Evolutionary conservation across 2,797 vertebrate genomes (phyloP), one percentile per base, ranked within the genome.

Genomic region (Orientallactaga sibirica): DNA sequence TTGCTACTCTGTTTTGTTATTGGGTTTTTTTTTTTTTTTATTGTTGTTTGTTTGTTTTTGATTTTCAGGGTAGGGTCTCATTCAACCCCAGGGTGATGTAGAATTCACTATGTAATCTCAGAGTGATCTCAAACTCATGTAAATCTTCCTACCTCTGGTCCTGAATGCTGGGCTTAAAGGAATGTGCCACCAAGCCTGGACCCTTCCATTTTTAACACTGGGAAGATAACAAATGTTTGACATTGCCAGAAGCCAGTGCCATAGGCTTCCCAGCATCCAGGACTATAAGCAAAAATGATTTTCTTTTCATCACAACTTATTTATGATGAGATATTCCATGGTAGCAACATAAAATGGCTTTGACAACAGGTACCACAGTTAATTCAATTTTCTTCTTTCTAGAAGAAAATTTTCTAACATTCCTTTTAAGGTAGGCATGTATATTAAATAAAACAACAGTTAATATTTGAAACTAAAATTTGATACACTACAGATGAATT

Each of bases 381-480:
- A 37, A 61, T 41, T 55, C 88, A 37, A 64, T 29, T 25, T 86
- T 41, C 6, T 37, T 37, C 33, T 37, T 81, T 11, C 62, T 29
- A 22, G 3, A 93, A 83, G 95, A 91, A 1, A 55, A 19, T 37
- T 37, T 37, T 37, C 33, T 37, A 37, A 37, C 33, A 71, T 83
- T 92, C 18, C 12, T 89, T 86, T 86, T 48, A 70, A 9, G 66
- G 58, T 93, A 82, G 25, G 20, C 67, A 58, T 10, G 61, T 61
- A 2, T 24, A 64, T 84, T 66, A 94, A 43, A 62, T 37, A 68
- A 58, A 37, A 58, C 24, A 80, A 48, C 61, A 68, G 15, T 70
- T 86, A 83, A 78, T 82, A 24, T 58, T 73, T 20, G 81, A 92
- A 76, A 83, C 3, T 37, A 41, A 7, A 86, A 78, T 86, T 94